These are phyloP conservation scores for Ctenopoma kingsleyae DNA, from an alignment of 2,797 vertebrate genomes.

Conservation along the genomic window DNA sequence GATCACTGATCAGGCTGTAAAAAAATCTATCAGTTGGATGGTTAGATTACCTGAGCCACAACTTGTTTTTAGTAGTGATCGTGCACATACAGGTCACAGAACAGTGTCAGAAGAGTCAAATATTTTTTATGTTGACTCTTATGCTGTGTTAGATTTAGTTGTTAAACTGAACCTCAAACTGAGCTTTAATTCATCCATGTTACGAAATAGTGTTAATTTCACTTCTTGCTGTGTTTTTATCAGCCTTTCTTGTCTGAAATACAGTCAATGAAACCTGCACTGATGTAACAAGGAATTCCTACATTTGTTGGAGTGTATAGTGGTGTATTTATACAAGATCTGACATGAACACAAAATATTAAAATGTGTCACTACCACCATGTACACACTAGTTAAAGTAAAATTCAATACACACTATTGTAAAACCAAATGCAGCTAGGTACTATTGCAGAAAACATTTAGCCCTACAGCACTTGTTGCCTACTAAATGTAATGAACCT, in stretches of 20 bases:
- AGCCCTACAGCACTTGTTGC: conserved; percentile 28
- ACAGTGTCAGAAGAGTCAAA: neutral
- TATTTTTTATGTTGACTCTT: conserved; percentile 4
- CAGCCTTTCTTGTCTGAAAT: too few relatives aligned
- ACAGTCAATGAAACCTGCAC: too few relatives aligned
- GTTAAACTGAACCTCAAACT: conserved; percentile 16
- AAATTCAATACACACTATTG: neutral
- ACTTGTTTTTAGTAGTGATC: conserved; percentile 32
- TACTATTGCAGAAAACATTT: conserved; percentile 16
- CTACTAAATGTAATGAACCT: conserved; percentile 39
- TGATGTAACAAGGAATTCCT: too few relatives aligned
- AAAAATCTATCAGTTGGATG: conserved; percentile 22
- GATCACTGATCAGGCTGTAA: conserved; percentile 48
- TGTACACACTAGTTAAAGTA: neutral
- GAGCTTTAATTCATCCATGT: neutral
- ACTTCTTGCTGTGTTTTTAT: too few relatives aligned
- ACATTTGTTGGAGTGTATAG: neutral
- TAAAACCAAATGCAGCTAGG: neutral
- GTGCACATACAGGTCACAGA: conserved; percentile 9
- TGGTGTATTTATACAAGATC: neutral
- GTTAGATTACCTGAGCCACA: conserved; percentile 36
- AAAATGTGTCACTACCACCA: conserved; percentile 3
- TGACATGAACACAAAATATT: conserved; percentile 9
- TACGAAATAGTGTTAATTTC: neutral
- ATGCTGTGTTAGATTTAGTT: conserved; percentile 3